A percentile compares a stretch with the other conserved stretches of the same genome.
phyloP scores from a whole-genome alignment of 1,140 invertebrate species.

The Saxidomus purpurata region DNA sequence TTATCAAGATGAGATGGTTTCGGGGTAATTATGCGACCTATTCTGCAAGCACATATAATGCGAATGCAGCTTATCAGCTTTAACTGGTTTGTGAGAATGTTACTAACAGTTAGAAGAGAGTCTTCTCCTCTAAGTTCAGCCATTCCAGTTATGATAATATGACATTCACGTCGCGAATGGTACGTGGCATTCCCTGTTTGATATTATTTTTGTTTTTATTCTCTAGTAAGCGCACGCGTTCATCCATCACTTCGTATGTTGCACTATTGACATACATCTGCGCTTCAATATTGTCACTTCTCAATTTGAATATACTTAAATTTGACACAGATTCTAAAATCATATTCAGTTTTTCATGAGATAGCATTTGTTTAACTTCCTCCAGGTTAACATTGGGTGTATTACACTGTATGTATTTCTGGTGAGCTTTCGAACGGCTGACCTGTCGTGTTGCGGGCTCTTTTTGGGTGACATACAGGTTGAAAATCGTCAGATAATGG shows the following conservation, averaged over 20 bases:
- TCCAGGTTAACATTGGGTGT: background rate
- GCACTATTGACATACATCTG: conserved; percentile 11
- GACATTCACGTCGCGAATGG: background rate
- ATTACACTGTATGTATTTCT: background rate
- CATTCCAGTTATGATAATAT: background rate
- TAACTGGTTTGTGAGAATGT: background rate
- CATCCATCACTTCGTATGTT: background rate
- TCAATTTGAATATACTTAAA: background rate
- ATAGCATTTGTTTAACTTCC: background rate
- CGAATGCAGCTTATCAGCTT: background rate
- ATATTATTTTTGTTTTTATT: too few relatives aligned
- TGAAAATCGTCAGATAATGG: background rate
- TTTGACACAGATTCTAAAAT: background rate
- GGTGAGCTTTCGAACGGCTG: background rate
- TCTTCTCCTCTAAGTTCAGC: background rate
- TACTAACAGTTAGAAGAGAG: background rate
- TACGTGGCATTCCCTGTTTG: too few relatives aligned
- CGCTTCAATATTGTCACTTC: background rate
- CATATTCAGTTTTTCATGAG: conserved; percentile 5
- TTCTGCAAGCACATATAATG: background rate
- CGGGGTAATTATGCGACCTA: background rate
- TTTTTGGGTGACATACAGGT: background rate
- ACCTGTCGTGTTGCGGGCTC: background rate
- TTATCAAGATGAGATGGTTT: background rate
- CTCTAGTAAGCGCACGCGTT: background rate